Base-by-base conservation (phyloP, 92 coral and sea anemone genomes). In the Paragorgia papillata region DNA sequence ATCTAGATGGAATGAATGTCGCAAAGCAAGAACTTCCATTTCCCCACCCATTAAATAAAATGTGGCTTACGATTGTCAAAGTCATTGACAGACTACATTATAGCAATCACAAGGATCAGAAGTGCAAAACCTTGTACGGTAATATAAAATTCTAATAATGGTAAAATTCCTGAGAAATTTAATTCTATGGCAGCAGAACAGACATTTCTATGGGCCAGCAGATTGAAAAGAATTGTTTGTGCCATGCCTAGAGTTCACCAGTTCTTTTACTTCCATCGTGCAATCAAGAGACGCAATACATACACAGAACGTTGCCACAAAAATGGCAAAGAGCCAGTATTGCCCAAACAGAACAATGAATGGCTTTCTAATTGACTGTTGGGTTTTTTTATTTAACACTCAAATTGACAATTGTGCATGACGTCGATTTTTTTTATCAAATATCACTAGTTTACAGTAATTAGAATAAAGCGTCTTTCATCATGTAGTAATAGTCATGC, bases 151-250 rank as follows among this genome's bases (percentile, higher is more conserved):
- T n/a, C n/a, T n/a, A n/a, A n/a, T n/a, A n/a, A n/a, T n/a, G 58
- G 58, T 17, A 83, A 78, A 53, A 15, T 77, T 20, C 73, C 87
- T 7, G 50, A 7, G 0, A 55, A 31, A 15, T 83, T 7, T 21
- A 83, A 83, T 58, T 33, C 83, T 0, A 83, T 77, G 83, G 78
- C 84, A 2, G 63, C 74, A 1, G 87, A 83, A 21, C 83, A 83
- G 34, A 77, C 73, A 5, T 40, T 56, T 83, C 69, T 83, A 5
- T 82, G 86, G 74, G 86, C 75, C 3, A 82, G 81, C 30, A 29
- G 75, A 20, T 21, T 73, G 25, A 82, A 82, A 20, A 25, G 49
- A 0, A 75, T 75, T 1, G 21, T 82, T 2, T 75, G 86, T 82
- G 82, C 68, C 9, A 82, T 82, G 86, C 63, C 82, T 9, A 31